These are phyloP conservation scores for Burhinus bistriatus DNA, from an alignment of 2,113 vertebrate species.

Conservation along the genomic window DNA sequence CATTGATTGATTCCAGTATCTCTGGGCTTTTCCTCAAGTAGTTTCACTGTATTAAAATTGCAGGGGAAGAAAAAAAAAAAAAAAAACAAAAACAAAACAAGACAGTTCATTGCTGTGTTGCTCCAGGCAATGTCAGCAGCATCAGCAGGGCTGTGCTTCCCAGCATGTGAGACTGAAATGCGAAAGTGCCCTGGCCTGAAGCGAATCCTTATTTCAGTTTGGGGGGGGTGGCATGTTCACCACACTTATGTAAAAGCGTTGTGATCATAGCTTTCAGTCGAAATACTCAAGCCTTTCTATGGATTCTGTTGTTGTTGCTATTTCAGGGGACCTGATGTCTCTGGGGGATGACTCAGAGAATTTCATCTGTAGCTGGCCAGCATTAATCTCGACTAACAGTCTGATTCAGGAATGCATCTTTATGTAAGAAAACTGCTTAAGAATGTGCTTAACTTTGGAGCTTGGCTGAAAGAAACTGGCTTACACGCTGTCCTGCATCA, in stretches of 20 bases:
- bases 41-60: background rate
- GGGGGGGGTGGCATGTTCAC: background rate
- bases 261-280: background rate
- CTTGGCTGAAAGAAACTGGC: background rate
- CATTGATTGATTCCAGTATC: background rate
- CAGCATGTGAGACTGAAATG: background rate
- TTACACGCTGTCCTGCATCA: rapidly evolving
- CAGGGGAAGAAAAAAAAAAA: background rate
- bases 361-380: conserved; percentile 26
- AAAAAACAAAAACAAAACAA: background rate
- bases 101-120: background rate
- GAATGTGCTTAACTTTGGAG: background rate
- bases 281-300: conserved; percentile 24
- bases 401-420: background rate
- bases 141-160: background rate
- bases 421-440: background rate
- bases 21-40: background rate
- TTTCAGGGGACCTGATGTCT: conserved; percentile 61
- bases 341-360: conserved; percentile 48
- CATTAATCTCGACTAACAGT: conserved; percentile 38
- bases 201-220: background rate
- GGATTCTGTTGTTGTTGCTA: conserved; percentile 50
- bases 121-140: background rate
- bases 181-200: background rate
- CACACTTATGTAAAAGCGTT: conserved; percentile 1